These are phyloP conservation scores for Pangasius djambal DNA, from an alignment of 2,797 vertebrate genomes.

Conservation along the genomic window DNA sequence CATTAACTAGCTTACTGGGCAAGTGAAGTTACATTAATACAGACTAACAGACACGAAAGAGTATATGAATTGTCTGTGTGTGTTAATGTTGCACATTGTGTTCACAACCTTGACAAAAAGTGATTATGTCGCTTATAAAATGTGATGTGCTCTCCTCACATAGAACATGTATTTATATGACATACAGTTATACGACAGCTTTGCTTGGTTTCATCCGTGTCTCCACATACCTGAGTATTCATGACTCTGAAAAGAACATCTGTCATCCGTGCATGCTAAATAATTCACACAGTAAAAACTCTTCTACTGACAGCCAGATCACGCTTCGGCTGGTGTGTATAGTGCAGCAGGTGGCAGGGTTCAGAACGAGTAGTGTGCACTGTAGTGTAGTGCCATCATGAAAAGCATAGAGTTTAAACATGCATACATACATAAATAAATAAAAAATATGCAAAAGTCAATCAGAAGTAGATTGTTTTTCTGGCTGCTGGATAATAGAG, in stretches of 20 bases:
- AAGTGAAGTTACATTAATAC: not conserved
- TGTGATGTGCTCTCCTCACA: not conserved
- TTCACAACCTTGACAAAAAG: not conserved
- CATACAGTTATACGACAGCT: not conserved
- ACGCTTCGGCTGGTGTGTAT: not conserved
- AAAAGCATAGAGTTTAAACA: not conserved
- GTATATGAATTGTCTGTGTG: not conserved
- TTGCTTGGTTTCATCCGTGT: not conserved
- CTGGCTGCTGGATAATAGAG: not conserved
- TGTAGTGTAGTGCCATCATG: not conserved
- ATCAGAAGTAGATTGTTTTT: not conserved
- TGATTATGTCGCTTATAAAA: not conserved
- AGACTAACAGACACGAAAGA: not conserved
- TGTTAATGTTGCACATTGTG: not conserved
- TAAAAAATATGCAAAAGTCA: not conserved
- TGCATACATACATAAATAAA: not conserved
- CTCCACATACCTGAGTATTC: not conserved
- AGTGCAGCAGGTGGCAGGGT: not conserved
- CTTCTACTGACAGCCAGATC: not conserved
- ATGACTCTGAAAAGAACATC: not conserved
- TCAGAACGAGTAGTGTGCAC: not conserved
- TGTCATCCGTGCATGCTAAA: not conserved
- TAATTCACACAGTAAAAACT: not conserved
- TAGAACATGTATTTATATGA: not conserved
- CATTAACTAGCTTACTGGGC: not conserved